These are phyloP conservation scores for Yponomeuta cagnagella DNA, from an alignment of 2,888 invertebrate species.

Conservation along the genomic window DNA sequence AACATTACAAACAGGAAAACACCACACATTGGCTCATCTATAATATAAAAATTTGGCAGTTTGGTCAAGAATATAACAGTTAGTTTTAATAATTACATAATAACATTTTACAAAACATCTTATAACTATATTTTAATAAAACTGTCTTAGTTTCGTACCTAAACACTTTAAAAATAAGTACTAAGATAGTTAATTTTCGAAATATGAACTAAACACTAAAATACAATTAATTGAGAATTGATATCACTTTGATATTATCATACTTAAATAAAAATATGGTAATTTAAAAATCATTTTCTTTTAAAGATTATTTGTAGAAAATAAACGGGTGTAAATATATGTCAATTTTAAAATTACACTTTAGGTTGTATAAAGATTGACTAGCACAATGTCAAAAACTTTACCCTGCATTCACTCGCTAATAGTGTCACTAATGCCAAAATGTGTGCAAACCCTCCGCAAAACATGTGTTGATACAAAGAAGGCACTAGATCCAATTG, in stretches of 20 bases:
- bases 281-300: too few species aligned
- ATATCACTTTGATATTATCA: too few species aligned
- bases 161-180: too few species aligned
- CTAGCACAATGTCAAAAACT: not conserved
- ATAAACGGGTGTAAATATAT: not conserved
- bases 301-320: not conserved
- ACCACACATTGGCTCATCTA: constrained; percentile 51
- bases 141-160: not conserved
- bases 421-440: not conserved
- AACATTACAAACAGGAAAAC: constrained; percentile 8
- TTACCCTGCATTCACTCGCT: not conserved
- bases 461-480: not conserved
- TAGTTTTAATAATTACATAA: not conserved
- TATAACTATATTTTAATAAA: not conserved
- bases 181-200: too few species aligned
- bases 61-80: constrained; percentile 40
- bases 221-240: too few species aligned
- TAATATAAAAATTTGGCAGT: constrained; percentile 35
- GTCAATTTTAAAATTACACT: not conserved
- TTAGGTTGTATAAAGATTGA: not conserved
- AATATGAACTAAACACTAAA: too few species aligned
- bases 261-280: too few species aligned
- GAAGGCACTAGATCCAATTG: not conserved
- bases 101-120: not conserved
- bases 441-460: not conserved